Conservation (phyloP, 2,888 invertebrate species). For the Keiferia lycopersicella region DNA sequence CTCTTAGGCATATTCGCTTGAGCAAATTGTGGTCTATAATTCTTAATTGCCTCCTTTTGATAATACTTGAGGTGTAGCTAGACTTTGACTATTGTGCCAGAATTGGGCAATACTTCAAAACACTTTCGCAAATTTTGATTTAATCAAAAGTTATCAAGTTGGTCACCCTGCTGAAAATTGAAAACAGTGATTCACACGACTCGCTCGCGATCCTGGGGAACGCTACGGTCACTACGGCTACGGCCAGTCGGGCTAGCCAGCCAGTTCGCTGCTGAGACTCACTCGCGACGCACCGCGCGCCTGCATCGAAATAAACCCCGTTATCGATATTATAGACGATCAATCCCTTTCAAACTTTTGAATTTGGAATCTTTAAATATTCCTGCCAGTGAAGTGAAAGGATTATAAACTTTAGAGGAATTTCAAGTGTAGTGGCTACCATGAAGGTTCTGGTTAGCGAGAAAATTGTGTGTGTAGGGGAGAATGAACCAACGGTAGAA, state of each 20-base stretch:
- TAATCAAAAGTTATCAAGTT: no score
- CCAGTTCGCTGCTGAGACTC: constrained; percentile 42
- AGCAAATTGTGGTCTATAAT: no score
- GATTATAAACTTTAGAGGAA: neutral
- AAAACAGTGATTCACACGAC: constrained; percentile 19
- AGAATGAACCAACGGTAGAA: constrained; percentile 65
- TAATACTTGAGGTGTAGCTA: no score
- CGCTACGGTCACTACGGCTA: neutral
- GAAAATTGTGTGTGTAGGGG: constrained; percentile 65
- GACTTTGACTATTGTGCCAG: no score
- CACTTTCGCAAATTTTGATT: no score
- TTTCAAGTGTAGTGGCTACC: constrained; percentile 31
- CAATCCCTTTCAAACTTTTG: constrained; percentile 36
- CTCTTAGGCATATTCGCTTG: no score
- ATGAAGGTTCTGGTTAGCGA: constrained; percentile 74
- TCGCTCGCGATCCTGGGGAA: neutral
- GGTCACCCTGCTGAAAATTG: constrained; percentile 7
- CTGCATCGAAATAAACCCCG: constrained; percentile 26
- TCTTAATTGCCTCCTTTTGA: no score
- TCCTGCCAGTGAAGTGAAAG: constrained; percentile 13
- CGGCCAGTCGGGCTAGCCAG: neutral
- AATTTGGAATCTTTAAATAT: constrained; percentile 20
- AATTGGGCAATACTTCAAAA: no score
- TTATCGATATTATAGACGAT: constrained; percentile 62
- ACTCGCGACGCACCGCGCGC: constrained; percentile 24